These are phyloP conservation scores for Hyles lineata DNA, from an alignment of 2,888 invertebrate genomes.

Conservation along the genomic window DNA sequence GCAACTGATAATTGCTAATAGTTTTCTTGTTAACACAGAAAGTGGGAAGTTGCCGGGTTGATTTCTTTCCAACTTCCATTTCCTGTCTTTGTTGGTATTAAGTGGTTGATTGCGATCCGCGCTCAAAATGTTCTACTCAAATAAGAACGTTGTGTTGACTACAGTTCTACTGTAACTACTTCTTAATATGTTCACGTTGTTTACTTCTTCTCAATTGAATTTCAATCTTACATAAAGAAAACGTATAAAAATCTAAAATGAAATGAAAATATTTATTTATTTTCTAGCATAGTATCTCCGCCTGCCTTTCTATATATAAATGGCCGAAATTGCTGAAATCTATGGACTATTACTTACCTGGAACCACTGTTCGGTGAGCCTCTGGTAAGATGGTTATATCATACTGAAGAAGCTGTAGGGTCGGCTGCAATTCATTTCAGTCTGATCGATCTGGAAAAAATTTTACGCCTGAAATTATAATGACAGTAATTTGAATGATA, in stretches of 20 bases:
- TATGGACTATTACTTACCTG: too few species aligned
- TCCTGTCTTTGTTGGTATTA: slow-evolving; percentile 52
- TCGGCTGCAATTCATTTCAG: too few species aligned
- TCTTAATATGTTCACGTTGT: slow-evolving; percentile 8
- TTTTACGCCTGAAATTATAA: too few species aligned
- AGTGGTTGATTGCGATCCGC: slow-evolving; percentile 58
- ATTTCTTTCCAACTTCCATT: slow-evolving; percentile 64
- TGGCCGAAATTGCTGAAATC: too few species aligned
- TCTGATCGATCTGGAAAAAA: too few species aligned
- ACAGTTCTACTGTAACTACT: slow-evolving; percentile 11
- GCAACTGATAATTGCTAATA: slow-evolving; percentile 79
- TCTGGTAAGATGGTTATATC: too few species aligned
- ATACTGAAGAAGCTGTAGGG: too few species aligned
- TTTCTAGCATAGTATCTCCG: too few species aligned
- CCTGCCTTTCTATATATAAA: too few species aligned
- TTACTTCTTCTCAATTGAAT: not conserved
- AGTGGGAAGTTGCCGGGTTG: slow-evolving; percentile 68
- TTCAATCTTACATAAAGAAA: not conserved
- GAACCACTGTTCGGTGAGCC: too few species aligned
- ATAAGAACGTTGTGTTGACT: slow-evolving; percentile 27
- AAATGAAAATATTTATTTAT: too few species aligned
- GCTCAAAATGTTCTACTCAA: slow-evolving; percentile 37
- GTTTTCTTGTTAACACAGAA: slow-evolving; percentile 76
- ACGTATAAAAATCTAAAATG: not conserved
- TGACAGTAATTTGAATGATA: too few species aligned